Evolutionary conservation across 1,140 invertebrate genomes (phyloP), one percentile per base, ranked within the genome.

Genomic region (Trypoxylus dichotomus): DNA sequence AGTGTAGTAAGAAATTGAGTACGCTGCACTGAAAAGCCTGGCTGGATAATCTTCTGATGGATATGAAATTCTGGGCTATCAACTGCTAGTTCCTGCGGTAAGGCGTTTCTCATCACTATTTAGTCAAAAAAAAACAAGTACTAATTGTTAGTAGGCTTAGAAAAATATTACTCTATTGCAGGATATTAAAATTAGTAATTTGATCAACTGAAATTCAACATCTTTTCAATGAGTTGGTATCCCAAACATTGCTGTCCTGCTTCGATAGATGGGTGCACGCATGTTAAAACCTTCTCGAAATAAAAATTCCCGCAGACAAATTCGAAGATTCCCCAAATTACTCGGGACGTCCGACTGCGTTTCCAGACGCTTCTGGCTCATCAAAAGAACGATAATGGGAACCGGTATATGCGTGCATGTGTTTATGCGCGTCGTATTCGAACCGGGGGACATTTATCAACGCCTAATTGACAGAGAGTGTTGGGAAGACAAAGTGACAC

Each of bases 401-500:
- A 27, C 60, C 13, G 7, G 47, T 58, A 19, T 21, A 8, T 11
- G 27, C 21, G 19, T 6, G 24, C 13, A 25, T 25, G 27, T 24
- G 24, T 68, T 19, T 68, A 24, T 24, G 19, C 1, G 72, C 29
- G n/a, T 74, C 72, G 41, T 19, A 43, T 43, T 15, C 72, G 29
- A 19, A 74, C 72, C 72, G 79, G 77, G 73, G 74, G 75, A 79
- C 82, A 84, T 85, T 84, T 81, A 84, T 85, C 84, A 85, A 82
- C 83, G 83, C 81, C 82, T 85, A 85, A 85, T 85, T 85, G 84
- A 84, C 84, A 84, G 80, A 79, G 81, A 82, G 78, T 79, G 80
- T 81, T 79, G 75, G 77, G 54, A 80, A 84, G 84, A 85, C 84
- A 84, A 85, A 85, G 82, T 83, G 84, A 85, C 84, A 82, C 84